These are phyloP conservation scores for Thymallus thymallus DNA, from an alignment of 2,113 vertebrate species.

Conservation along the genomic window DNA sequence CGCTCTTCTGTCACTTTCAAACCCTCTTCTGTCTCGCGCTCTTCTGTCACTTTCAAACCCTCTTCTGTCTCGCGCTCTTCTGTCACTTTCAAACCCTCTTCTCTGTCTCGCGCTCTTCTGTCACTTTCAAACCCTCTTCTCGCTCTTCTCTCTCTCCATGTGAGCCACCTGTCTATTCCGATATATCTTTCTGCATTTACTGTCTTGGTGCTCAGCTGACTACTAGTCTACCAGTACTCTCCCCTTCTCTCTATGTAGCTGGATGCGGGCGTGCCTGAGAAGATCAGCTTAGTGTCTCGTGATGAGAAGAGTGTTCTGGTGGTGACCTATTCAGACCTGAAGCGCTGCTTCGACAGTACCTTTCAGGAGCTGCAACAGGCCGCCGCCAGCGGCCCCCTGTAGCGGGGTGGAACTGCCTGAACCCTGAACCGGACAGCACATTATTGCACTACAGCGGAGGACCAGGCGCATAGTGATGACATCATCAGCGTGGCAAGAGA, in stretches of 20 bases:
- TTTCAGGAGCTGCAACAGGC: conserved; percentile 98
- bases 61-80: background rate
- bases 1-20: background rate
- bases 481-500: conserved; percentile 35
- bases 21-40: background rate
- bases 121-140: background rate
- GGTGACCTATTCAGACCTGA: conserved; percentile 98
- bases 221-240: background rate
- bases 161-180: background rate
- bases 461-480: conserved; percentile 57
- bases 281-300: conserved; percentile 97
- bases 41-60: no score
- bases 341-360: conserved; percentile 99
- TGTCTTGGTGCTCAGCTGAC: background rate
- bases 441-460: conserved; percentile 94
- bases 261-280: conserved; percentile 97
- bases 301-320: conserved; percentile 98
- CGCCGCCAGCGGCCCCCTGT: conserved; percentile 89
- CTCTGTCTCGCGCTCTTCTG: background rate
- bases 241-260: conserved; percentile 68
- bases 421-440: conserved; percentile 72
- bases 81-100: background rate
- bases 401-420: conserved; percentile 78
- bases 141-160: background rate
- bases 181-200: background rate